Evolutionary conservation across 2,113 vertebrate genomes (phyloP).

Genomic region (Phodopus roborovskii): DNA sequence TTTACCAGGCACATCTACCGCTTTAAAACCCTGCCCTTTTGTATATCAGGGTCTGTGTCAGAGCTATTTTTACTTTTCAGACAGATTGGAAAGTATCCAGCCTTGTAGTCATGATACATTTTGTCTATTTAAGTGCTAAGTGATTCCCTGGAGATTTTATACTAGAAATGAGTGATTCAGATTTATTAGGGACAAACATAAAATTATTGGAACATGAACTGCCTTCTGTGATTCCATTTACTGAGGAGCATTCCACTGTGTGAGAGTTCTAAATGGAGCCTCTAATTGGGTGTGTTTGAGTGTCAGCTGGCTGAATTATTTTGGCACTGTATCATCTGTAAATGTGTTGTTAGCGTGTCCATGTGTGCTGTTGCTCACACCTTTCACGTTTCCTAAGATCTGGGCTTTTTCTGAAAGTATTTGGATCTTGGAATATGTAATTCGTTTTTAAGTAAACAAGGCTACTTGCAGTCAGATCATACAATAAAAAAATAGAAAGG

Average conservation of each 20-base stretch:
- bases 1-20: background rate
- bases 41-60: background rate
- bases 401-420: background rate
- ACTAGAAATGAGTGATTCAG: background rate
- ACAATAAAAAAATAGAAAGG: background rate
- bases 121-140: background rate
- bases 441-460: constrained; percentile 9
- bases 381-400: constrained; percentile 16
- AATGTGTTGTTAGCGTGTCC: background rate
- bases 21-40: constrained; percentile 23
- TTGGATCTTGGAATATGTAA: constrained; percentile 20
- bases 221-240: background rate
- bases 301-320: constrained; percentile 5
- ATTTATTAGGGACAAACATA: constrained; percentile 6
- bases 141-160: background rate
- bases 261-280: background rate
- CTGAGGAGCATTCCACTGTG: background rate
- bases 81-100: background rate
- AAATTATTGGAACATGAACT: background rate
- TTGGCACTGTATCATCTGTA: constrained; percentile 17
- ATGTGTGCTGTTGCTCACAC: background rate
- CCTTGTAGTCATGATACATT: background rate
- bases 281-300: background rate
- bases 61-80: background rate
- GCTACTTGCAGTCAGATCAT: constrained; percentile 8